These are phyloP conservation scores for Antennarius maculatus DNA, from an alignment of 2,797 vertebrate genomes.

Conservation along the genomic window DNA sequence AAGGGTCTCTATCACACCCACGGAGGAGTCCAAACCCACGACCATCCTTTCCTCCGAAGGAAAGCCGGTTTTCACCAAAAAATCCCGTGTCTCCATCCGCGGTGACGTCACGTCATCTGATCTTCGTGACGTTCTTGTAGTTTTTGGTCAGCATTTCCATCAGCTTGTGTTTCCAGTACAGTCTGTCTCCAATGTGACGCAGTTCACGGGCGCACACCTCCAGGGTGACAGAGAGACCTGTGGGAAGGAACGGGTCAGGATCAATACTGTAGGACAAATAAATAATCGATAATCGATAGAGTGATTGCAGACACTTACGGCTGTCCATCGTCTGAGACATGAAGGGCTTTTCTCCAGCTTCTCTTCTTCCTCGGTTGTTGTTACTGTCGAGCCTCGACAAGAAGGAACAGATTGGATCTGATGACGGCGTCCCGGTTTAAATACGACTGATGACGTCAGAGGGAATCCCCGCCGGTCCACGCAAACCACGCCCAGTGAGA, in stretches of 20 bases:
- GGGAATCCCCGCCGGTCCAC: neutral
- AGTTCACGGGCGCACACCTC: slow-evolving; percentile 64
- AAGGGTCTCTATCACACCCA: too few species aligned
- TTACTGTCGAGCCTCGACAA: slow-evolving; percentile 22
- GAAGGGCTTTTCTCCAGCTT: neutral
- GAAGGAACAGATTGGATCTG: slow-evolving; percentile 58
- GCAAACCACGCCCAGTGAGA: slow-evolving; percentile 45
- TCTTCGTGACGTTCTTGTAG: slow-evolving; percentile 50
- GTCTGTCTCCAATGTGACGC: slow-evolving; percentile 69
- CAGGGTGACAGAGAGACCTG: slow-evolving; percentile 48
- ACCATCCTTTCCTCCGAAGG: neutral
- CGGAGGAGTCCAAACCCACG: neutral
- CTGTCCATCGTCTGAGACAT: slow-evolving; percentile 39
- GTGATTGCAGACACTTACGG: slow-evolving; percentile 50
- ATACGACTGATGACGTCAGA: neutral
- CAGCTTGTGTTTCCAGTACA: slow-evolving; percentile 76
- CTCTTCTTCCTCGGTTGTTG: neutral
- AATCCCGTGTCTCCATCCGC: neutral
- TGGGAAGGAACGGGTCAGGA: neutral
- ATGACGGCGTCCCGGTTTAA: slow-evolving; percentile 37
- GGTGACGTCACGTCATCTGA: slow-evolving; percentile 36
- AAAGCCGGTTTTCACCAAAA: neutral
- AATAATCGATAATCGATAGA: neutral
- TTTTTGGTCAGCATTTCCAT: slow-evolving; percentile 71
- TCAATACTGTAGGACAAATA: neutral